phyloP scores from a whole-genome alignment of 2,888 invertebrate genomes.

The Lagria hirta region DNA sequence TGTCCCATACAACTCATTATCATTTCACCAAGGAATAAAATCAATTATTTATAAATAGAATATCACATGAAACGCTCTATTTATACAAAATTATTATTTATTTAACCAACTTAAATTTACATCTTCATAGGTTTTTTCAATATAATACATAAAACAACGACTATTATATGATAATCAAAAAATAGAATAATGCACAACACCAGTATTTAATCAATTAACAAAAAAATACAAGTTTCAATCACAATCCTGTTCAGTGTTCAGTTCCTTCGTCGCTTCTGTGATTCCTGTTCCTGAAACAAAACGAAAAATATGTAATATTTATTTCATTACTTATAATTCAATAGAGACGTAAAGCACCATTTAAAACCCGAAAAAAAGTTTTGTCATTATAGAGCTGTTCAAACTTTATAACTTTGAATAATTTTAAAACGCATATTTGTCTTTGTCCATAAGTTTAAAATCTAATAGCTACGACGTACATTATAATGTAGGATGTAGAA shows the following conservation, averaged over 20 bases:
- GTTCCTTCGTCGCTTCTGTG: constrained; percentile 50
- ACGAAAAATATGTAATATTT: constrained; percentile 14
- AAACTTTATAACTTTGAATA: neutral
- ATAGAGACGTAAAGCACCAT: constrained; percentile 9
- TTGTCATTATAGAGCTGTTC: neutral
- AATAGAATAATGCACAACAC: constrained; percentile 20
- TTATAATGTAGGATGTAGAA: no score
- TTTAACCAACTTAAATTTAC: constrained; percentile 22
- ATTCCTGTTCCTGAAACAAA: constrained; percentile 51
- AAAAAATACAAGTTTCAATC: constrained; percentile 9
- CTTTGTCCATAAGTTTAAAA: no score
- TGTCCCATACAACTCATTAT: no score
- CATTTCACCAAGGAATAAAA: no score
- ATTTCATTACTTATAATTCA: neutral
- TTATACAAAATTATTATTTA: constrained; percentile 21
- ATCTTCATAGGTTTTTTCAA: no score
- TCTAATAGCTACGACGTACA: no score
- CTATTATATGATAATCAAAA: constrained; percentile 12
- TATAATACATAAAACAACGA: constrained; percentile 15
- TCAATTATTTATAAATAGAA: no score
- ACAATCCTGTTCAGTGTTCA: constrained; percentile 35
- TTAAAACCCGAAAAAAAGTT: constrained; percentile 30
- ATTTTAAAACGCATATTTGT: no score
- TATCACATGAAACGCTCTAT: neutral
- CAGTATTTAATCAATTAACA: constrained; percentile 22